Conservation (phyloP, 2,888 invertebrate species). For the Bhutanitis thaidina region DNA sequence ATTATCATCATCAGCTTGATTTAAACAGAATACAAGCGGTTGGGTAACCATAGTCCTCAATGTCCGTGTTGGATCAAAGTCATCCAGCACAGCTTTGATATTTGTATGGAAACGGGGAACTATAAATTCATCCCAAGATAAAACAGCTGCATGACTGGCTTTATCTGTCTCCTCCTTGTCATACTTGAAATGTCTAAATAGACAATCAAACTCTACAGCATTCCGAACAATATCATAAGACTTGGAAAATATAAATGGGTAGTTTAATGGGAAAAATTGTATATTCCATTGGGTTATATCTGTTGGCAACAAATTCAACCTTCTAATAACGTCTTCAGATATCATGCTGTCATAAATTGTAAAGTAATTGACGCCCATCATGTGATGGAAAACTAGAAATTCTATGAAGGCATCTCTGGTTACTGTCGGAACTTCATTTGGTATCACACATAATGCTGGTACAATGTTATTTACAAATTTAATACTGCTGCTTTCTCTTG, state of each 20-base stretch:
- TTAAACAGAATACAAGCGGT: slow-evolving; percentile 62
- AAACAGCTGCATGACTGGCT: slow-evolving; percentile 73
- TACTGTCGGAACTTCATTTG: slow-evolving; percentile 75
- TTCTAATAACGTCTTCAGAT: slow-evolving; percentile 69
- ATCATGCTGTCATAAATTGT: slow-evolving; percentile 82
- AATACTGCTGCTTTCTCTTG: slow-evolving; percentile 49
- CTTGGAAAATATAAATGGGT: slow-evolving; percentile 78
- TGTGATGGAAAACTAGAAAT: slow-evolving; percentile 83
- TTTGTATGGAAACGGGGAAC: slow-evolving; percentile 80
- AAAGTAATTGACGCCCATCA: slow-evolving; percentile 83
- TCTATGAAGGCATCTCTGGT: slow-evolving; percentile 80
- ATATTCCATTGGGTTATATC: slow-evolving; percentile 76
- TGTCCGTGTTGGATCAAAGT: slow-evolving; percentile 68
- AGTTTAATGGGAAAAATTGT: slow-evolving; percentile 83
- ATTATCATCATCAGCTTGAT: slow-evolving; percentile 68
- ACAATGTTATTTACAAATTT: slow-evolving; percentile 72
- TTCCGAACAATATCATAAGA: slow-evolving; percentile 66
- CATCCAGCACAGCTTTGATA: slow-evolving; percentile 73
- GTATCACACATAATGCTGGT: slow-evolving; percentile 82
- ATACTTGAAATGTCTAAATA: slow-evolving; percentile 80
- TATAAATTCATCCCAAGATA: slow-evolving; percentile 84
- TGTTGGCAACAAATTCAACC: slow-evolving; percentile 62
- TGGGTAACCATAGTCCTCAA: slow-evolving; percentile 51
- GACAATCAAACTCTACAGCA: slow-evolving; percentile 83
- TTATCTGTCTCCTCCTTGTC: slow-evolving; percentile 69